These are phyloP conservation scores for Formica exsecta DNA, from an alignment of 1,140 invertebrate genomes.

Conservation along the genomic window DNA sequence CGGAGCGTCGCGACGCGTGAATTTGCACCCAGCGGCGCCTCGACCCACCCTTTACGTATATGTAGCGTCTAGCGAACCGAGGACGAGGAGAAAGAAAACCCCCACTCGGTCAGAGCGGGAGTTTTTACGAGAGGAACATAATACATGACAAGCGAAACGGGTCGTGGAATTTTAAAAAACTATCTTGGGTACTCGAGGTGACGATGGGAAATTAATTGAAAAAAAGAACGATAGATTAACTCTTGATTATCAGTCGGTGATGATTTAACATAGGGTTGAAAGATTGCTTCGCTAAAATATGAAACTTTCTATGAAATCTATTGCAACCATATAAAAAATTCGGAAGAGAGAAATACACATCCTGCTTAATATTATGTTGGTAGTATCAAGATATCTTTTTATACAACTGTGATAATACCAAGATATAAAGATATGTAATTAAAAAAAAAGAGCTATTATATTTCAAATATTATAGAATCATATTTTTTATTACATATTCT, in stretches of 20 bases:
- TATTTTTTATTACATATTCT: not conserved
- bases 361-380: not conserved
- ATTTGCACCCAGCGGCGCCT: slow-evolving; percentile 76
- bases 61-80: slow-evolving; percentile 71
- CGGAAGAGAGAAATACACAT: not conserved
- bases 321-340: not conserved
- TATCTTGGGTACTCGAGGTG: too few species aligned
- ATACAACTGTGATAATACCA: not conserved
- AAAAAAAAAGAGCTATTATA: too few species aligned
- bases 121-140: not conserved
- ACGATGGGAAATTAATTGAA: slow-evolving; percentile 1
- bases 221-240: not conserved
- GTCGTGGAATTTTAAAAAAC: slow-evolving; percentile 6
- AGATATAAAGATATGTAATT: not conserved
- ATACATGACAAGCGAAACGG: not conserved
- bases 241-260: not conserved
- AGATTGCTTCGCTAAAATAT: not conserved
- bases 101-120: not conserved
- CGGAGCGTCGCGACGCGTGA: slow-evolving; percentile 79
- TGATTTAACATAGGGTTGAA: not conserved
- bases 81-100: slow-evolving; percentile 57
- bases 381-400: slow-evolving; percentile 27
- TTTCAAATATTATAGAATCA: not conserved
- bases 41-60: slow-evolving; percentile 63
- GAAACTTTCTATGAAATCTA: not conserved